phyloP scores from a whole-genome alignment of 2,888 invertebrate genomes.

The Drosophila anceps region DNA sequence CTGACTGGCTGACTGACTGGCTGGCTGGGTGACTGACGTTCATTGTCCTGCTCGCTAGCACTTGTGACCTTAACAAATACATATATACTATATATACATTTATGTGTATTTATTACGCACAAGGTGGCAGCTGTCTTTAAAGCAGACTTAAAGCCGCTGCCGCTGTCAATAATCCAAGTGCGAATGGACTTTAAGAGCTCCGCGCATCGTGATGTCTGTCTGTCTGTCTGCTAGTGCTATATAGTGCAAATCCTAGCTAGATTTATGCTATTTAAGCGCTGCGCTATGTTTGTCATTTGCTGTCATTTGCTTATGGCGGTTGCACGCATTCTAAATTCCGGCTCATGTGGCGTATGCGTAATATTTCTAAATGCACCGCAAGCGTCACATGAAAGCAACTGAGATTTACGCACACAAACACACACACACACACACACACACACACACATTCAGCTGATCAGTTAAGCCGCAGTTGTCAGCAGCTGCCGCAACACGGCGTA shows the following conservation, averaged over 20 bases:
- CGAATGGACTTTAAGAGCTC: not conserved
- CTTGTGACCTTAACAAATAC: constrained; percentile 11
- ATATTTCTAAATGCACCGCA: constrained; percentile 47
- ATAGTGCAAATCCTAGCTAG: too few relatives aligned
- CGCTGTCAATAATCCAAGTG: not conserved
- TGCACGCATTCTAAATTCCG: constrained; percentile 15
- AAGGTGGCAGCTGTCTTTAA: constrained; percentile 4
- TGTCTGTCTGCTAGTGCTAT: not conserved
- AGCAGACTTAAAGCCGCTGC: constrained; percentile 2
- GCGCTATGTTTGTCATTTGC: not conserved
- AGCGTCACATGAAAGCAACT: constrained; percentile 13
- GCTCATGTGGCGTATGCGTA: constrained; percentile 55
- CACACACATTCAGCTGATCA: not conserved
- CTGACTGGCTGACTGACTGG: not conserved
- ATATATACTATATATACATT: not conserved
- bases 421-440: not conserved
- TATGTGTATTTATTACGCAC: not conserved
- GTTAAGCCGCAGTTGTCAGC: constrained; percentile 1
- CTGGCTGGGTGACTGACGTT: constrained; percentile 7
- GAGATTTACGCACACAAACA: not conserved
- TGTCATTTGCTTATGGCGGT: not conserved
- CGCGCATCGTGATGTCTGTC: too few relatives aligned
- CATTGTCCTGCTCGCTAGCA: constrained; percentile 1
- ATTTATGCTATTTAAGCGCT: too few relatives aligned
- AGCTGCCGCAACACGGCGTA: constrained; percentile 50